phyloP scores from a whole-genome alignment of 2,113 vertebrate species.

The Stigmatopora argus region DNA sequence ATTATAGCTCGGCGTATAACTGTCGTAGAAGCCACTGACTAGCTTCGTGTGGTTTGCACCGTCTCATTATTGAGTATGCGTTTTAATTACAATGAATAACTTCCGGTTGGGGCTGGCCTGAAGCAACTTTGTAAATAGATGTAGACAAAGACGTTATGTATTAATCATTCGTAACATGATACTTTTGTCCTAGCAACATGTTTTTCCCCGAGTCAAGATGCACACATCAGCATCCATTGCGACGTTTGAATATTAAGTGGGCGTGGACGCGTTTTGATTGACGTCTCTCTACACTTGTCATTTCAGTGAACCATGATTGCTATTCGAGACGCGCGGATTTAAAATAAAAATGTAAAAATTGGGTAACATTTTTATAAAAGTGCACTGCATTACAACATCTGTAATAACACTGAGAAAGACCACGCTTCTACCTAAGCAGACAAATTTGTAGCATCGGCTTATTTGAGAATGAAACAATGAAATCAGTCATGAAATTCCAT shows the following conservation, averaged over 20 bases:
- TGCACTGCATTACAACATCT: no score
- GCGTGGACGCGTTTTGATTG: not conserved
- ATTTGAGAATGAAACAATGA: no score
- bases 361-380: not conserved
- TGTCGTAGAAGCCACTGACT: not conserved
- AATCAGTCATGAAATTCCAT: no score
- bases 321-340: not conserved
- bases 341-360: no score
- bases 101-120: no score
- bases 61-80: not conserved
- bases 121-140: not conserved
- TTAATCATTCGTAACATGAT: not conserved
- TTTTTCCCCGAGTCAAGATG: not conserved
- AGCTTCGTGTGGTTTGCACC: not conserved
- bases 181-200: not conserved
- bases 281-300: not conserved
- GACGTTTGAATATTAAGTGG: conserved; percentile 6
- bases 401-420: no score
- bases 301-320: not conserved
- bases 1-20: not conserved
- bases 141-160: not conserved
- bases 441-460: no score
- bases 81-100: not conserved
- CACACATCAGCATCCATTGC: not conserved
- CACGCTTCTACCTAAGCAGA: no score